Evolutionary conservation across 2,797 vertebrate species (phyloP), one percentile per base, ranked within the genome.

Genomic region (Anomalospiza imberbis): DNA sequence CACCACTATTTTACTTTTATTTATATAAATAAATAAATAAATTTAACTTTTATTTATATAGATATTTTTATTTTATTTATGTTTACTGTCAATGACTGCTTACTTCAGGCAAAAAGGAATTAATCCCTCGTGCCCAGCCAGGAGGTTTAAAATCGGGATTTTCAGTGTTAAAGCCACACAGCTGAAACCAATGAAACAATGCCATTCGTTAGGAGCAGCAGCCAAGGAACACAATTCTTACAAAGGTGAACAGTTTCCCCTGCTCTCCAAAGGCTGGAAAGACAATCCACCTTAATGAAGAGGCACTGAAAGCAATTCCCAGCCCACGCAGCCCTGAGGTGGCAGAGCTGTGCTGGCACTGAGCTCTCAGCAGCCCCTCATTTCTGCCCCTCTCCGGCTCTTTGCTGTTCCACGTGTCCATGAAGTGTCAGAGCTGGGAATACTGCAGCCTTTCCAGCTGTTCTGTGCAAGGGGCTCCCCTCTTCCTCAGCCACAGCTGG

Each of bases 241-340:
- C 1, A 10, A 5, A 86, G 57, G 70, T 31, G 55, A 75, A 48
- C 19, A 12, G 51, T 21, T 78, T 60, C 45, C 50, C 53, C 66
- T 2, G 36, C 66, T 86, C 79, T 74, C 65, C 9, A 28, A 72
- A 76, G 65, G 63, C 86, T 92, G 72, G 40, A 67, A 45, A 83
- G 84, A 92, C 79, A 93, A 94, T 68, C 66, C 4, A 29, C 83
- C 89, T 73, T 74, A 72, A 86, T 53, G 89, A 90, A 71, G 91
- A 88, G 51, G 84, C 29, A 9, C 86, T 67, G 80, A 80, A 74
- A 84, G 70, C 91, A 60, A 48, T 57, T 74, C 63, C 48, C 24
- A 93, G 76, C 83, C 89, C 93, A 77, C 36, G 4, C 83, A 91
- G 68, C 66, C 66, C 84, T 72, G 77, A 28, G 71, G 74, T 34